These are phyloP conservation scores for Melanostoma scalare DNA, from an alignment of 2,888 invertebrate genomes.

Conservation along the genomic window DNA sequence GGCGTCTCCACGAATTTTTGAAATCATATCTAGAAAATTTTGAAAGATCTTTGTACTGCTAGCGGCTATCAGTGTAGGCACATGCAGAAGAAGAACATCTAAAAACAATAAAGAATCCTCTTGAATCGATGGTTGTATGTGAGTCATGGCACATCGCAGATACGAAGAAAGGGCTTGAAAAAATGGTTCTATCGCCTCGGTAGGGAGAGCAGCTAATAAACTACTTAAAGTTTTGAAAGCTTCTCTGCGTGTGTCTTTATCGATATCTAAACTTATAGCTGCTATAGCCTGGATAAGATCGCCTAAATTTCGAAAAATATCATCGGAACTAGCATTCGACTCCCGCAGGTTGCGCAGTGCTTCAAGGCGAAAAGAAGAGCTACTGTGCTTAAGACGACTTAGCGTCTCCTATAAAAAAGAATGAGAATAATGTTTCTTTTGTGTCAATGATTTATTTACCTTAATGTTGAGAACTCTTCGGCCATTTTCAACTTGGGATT, in stretches of 20 bases:
- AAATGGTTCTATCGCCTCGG: conserved; percentile 84
- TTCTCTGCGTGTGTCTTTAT: conserved; percentile 84
- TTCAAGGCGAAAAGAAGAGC: conserved; percentile 79
- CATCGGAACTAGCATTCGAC: conserved; percentile 81
- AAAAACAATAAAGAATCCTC: conserved; percentile 91
- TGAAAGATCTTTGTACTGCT: conserved; percentile 88
- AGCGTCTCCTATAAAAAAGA: conserved; percentile 79
- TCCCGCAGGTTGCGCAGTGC: conserved; percentile 79
- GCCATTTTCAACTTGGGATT: conserved; percentile 87
- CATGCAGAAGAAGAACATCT: conserved; percentile 88
- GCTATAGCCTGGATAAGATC: conserved; percentile 87
- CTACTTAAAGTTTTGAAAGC: conserved; percentile 82
- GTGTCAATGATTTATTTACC: conserved; percentile 38
- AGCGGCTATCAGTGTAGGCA: conserved; percentile 86
- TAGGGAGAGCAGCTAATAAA: conserved; percentile 75
- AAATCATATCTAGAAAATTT: conserved; percentile 93
- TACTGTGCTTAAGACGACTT: conserved; percentile 83
- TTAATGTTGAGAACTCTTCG: conserved; percentile 87
- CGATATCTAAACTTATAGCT: conserved; percentile 88
- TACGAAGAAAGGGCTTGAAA: conserved; percentile 90
- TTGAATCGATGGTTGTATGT: conserved; percentile 90
- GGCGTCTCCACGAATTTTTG: conserved; percentile 86
- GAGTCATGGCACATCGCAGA: conserved; percentile 94
- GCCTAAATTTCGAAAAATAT: conserved; percentile 84
- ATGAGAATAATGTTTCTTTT: background rate